Evolutionary conservation across 2,113 vertebrate genomes (phyloP), one percentile per base, ranked within the genome.

Genomic region (Ailurus styani): DNA sequence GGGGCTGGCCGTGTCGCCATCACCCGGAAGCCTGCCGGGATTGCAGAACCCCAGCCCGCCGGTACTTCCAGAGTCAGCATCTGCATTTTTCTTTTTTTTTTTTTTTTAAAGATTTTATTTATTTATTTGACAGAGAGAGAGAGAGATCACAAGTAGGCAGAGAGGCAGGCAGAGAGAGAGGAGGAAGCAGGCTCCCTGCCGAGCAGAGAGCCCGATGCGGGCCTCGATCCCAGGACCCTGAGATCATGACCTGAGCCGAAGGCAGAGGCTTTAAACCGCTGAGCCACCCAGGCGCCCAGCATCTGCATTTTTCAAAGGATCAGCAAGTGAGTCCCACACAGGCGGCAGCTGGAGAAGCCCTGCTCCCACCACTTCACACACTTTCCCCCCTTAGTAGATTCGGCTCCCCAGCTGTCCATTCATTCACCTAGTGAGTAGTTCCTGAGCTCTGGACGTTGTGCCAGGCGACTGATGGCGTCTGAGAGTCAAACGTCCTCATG

Each of bases 341-440:
- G 50, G 25, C 23, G 4, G 7, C 70, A 18, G 66, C 37, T 14
- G 45, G 47, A 37, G 90, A n/a, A 29, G 17, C 2, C 0, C 13
- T 14, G 34, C 15, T n/a, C 10, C 31, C 21, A 1, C n/a, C 45
- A 9, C 15, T 7, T 3, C 20, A 7, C 15, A 9, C 9, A 34
- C 13, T 81, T 45, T 72, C 5, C 4, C 93, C 13, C 9, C 9
- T 21, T 27, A 21, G 50, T 25, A 52, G 57, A 66, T 52, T 85
- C 81, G 13, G 52, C 45, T 87, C n/a, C 15, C 50, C 87, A 79
- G 50, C 25, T 14, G 37, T 52, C 84, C 47, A 20, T 75, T 93
- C 47, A 52, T 57, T 90, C 55, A 27, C 11, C 17, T 7, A 18
- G 42, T 1, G 0, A 54, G n/a, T 54, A 40, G 72, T 64, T 62